Conservation (phyloP, 2,888 invertebrate species). For the Eurois occulta region DNA sequence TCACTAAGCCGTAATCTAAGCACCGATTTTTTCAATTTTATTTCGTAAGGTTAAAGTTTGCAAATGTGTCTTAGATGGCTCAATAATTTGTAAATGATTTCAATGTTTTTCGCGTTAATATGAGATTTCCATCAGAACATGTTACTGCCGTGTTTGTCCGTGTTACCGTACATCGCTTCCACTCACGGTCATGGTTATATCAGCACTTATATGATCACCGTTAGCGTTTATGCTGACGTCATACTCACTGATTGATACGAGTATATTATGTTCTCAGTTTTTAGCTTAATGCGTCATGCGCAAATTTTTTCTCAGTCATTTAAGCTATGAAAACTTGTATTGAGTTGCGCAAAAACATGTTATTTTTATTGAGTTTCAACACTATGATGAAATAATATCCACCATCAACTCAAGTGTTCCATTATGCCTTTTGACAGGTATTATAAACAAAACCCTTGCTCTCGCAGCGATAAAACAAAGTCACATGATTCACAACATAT, state of each 20-base stretch:
- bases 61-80: constrained; percentile 19
- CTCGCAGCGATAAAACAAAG: constrained; percentile 41
- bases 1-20: constrained; percentile 4
- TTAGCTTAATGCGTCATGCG: constrained; percentile 58
- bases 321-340: constrained; percentile 7
- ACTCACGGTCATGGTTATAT: constrained; percentile 64
- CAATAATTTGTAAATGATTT: constrained; percentile 41
- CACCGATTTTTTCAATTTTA: background rate
- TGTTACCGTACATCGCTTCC: constrained; percentile 51
- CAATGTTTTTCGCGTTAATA: constrained; percentile 50
- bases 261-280: constrained; percentile 50
- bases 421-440: constrained; percentile 19
- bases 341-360: constrained; percentile 17
- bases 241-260: constrained; percentile 63
- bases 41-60: constrained; percentile 9
- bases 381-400: constrained; percentile 19
- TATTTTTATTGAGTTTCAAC: constrained; percentile 14
- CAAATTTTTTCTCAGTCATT: constrained; percentile 37
- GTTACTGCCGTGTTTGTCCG: constrained; percentile 36
- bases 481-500: constrained; percentile 55
- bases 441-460: constrained; percentile 34
- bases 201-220: constrained; percentile 70
- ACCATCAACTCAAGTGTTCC: constrained; percentile 9
- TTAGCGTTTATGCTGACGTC: constrained; percentile 70
- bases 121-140: constrained; percentile 32